Base-by-base conservation (phyloP, 1,140 invertebrate species). In the Leptestheria dahalacensis region DNA sequence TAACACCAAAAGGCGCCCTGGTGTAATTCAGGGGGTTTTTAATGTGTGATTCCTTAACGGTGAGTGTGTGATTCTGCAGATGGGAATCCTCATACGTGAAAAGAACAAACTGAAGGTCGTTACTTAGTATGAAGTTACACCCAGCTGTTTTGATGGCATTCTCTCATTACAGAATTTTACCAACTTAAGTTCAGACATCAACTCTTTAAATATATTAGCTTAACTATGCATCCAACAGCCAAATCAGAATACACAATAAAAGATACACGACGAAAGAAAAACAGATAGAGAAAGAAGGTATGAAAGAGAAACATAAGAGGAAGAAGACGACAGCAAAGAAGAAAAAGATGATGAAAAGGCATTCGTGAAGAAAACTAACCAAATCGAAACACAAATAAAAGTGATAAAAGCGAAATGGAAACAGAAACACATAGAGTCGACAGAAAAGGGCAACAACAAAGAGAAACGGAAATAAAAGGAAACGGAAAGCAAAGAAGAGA, bases 401-500 rank as follows among this genome's bases (percentile, higher is more conserved):
- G 50, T 23, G 50, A 52, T 52, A 52, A 52, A 52, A 26, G 25
- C 28, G 50, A 26, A 52, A n/a, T 26, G 50, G 50, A 23, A 26
- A 26, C 21, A 26, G 50, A 11, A n/a, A n/a, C 46, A n/a, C 11
- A 11, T 11, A n/a, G 24, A 26, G 50, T 26, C 24, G 50, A 25
- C 50, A 26, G 25, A 26, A 26, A 25, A 26, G 25, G 50, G 50
- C 50, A 26, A 26, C 50, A 47, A 47, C 46, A 11, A 47, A n/a
- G 11, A 47, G 46, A 11, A 47, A n/a, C 46, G 46, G 46, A 11
- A 11, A 47, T n/a, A 47, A 47, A 11, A 47, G 11, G n/a, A n/a
- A n/a, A n/a, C 46, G n/a, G 46, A 15, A 4, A 9, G 48, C 6
- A 1, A 4, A 49, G 48, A 4, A 49, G 48, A 4, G 15, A 15